phyloP scores from a whole-genome alignment of 2,888 invertebrate species.

The Nasonia oneida region DNA sequence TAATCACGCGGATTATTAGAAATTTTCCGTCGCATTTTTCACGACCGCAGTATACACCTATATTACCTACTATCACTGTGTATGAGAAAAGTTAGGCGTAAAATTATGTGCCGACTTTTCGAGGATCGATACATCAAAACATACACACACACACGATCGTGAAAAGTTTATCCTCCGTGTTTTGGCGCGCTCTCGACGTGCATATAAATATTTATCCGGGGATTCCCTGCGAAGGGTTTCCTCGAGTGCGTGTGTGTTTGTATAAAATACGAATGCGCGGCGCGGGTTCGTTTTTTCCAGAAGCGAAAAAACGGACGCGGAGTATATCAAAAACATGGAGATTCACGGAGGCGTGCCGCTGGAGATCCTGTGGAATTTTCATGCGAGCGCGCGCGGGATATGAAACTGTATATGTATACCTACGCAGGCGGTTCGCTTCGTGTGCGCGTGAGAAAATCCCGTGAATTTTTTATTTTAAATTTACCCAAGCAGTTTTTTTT shows the following conservation, averaged over 20 bases:
- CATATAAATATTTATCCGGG: too few species aligned
- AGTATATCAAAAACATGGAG: neutral
- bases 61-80: neutral
- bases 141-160: neutral
- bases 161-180: too few species aligned
- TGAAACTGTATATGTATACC: neutral
- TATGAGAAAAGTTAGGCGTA: neutral
- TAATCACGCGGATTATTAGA: conserved; percentile 32
- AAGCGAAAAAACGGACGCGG: neutral
- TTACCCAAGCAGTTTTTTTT: neutral
- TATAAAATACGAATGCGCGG: too few species aligned
- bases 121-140: neutral
- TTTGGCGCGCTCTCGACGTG: too few species aligned
- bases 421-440: neutral
- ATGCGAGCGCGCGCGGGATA: neutral
- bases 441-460: too few species aligned
- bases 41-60: neutral
- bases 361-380: neutral
- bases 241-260: too few species aligned
- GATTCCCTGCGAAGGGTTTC: too few species aligned
- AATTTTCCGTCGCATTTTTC: conserved; percentile 7
- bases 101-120: neutral
- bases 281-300: neutral
- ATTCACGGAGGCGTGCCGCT: neutral
- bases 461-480: neutral